Percentiles rank a stretch among this genome's conserved stretches.
These are phyloP conservation scores for Zaprionus inermis DNA, from an alignment of 1,140 invertebrate genomes.

Conservation along the genomic window DNA sequence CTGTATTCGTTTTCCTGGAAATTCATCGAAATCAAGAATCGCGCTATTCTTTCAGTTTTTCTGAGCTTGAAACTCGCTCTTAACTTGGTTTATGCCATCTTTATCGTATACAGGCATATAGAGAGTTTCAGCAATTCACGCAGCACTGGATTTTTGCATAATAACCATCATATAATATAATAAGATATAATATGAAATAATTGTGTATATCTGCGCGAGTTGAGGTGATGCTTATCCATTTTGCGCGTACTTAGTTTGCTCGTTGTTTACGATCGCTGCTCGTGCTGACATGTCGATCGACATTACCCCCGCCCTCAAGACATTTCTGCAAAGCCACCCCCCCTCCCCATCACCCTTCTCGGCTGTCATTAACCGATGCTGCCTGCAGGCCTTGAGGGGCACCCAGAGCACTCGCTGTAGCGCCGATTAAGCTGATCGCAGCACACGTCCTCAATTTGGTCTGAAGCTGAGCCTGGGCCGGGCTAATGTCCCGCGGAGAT, in stretches of 20 bases:
- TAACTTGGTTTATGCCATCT: too few relatives aligned
- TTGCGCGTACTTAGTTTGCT: neutral
- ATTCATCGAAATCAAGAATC: too few relatives aligned
- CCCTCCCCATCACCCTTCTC: too few relatives aligned
- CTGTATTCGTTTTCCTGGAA: too few relatives aligned
- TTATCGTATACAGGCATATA: too few relatives aligned
- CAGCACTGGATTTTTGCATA: neutral
- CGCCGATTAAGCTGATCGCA: slow-evolving; percentile 11
- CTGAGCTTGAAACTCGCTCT: too few relatives aligned
- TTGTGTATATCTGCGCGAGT: neutral
- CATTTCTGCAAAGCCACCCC: too few relatives aligned
- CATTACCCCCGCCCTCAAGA: too few relatives aligned
- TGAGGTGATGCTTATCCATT: slow-evolving; percentile 2
- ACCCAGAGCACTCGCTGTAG: neutral
- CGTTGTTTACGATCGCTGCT: slow-evolving; percentile 1
- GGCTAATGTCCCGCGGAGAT: slow-evolving; percentile 64
- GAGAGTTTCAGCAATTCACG: too few relatives aligned
- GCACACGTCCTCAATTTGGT: slow-evolving; percentile 61
- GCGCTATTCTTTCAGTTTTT: too few relatives aligned
- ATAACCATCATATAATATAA: slow-evolving; percentile 3
- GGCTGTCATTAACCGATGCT: too few relatives aligned
- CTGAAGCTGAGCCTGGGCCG: neutral
- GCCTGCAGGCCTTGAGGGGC: neutral
- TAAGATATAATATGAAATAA: slow-evolving; percentile 3
- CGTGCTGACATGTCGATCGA: neutral